Evolutionary conservation across 2,113 vertebrate species (phyloP), one percentile per base, ranked within the genome.

Genomic region (Eidolon helvum): DNA sequence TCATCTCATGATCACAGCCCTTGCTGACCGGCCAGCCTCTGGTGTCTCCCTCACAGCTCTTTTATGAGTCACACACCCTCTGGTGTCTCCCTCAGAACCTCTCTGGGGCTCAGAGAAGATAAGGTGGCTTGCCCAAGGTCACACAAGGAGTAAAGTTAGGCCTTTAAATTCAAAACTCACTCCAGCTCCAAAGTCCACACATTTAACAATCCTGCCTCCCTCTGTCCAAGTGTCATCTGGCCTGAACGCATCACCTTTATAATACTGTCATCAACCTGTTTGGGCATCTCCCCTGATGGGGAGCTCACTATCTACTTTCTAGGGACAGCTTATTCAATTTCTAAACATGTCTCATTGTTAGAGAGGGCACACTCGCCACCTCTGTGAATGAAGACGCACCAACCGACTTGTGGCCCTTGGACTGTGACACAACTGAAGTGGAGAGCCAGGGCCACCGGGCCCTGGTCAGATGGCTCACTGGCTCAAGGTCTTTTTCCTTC

Each of bases 361-460:
- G 16, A 28, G 15, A 26, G 9, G 1, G 16, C 30, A 18, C 11
- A 12, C 14, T 33, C 30, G 21, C 2, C 1, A 7, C 4, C 28
- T 74, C 68, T 53, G 40, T 59, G 74, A 87, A 75, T 19, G 16
- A 24, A 77, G 59, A 66, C 0, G 0, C 4, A 35, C 2, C 40
- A 4, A 0, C 1, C n/a, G 87, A 57, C 50, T 14, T 55, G 59
- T 10, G 66, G 74, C 35, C 22, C 30, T 26, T n/a, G n/a, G 48
- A 40, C 79, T 19, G 10, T 7, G 55, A 40, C 65, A 33, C 2
- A 10, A 14, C 12, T 24, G 4, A 38, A 16, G 35, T 10, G 8
- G 30, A 80, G 14, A 22, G 18, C 16, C 4, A 9, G 55, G 83
- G 48, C 7, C 0, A 0, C 0, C 3, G n/a, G 71, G 7, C 10